phyloP scores from a whole-genome alignment of 2,888 invertebrate species.

The Aphrophora alni region DNA sequence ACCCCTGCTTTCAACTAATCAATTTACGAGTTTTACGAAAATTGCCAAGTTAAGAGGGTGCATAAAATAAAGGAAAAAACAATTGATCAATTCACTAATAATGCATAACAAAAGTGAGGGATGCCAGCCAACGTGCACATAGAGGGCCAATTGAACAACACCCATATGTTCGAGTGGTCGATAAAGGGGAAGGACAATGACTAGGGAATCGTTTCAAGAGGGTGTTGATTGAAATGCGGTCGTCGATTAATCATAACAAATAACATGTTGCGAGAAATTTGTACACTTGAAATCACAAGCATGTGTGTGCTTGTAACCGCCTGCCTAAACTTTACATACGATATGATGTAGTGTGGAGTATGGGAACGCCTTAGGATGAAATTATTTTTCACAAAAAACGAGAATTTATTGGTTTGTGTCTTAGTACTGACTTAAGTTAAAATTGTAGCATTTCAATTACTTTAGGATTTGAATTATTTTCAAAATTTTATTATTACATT shows the following conservation, averaged over 20 bases:
- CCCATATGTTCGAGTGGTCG: neutral
- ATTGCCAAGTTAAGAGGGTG: neutral
- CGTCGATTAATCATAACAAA: conserved; percentile 9
- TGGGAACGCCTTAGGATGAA: too few relatives aligned
- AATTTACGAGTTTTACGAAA: neutral
- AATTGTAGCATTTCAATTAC: too few relatives aligned
- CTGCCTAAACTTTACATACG: too few relatives aligned
- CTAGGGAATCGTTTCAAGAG: neutral
- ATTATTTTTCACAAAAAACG: too few relatives aligned
- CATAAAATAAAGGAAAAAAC: neutral
- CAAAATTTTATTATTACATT: too few relatives aligned
- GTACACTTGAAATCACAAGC: neutral
- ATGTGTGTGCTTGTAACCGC: neutral
- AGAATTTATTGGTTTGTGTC: too few relatives aligned
- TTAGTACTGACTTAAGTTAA: too few relatives aligned
- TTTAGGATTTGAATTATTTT: too few relatives aligned
- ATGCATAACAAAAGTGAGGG: neutral
- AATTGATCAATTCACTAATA: neutral
- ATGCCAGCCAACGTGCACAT: neutral
- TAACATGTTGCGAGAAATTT: neutral
- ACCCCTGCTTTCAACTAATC: too few relatives aligned
- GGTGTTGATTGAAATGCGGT: conserved; percentile 2
- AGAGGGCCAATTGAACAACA: neutral
- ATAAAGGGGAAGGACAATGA: neutral
- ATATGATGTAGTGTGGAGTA: too few relatives aligned